Percentiles rank a stretch among this genome's conserved stretches.
Evolutionary conservation across 2,113 vertebrate species (phyloP).

Genomic region (Malurus alboscapulatus): DNA sequence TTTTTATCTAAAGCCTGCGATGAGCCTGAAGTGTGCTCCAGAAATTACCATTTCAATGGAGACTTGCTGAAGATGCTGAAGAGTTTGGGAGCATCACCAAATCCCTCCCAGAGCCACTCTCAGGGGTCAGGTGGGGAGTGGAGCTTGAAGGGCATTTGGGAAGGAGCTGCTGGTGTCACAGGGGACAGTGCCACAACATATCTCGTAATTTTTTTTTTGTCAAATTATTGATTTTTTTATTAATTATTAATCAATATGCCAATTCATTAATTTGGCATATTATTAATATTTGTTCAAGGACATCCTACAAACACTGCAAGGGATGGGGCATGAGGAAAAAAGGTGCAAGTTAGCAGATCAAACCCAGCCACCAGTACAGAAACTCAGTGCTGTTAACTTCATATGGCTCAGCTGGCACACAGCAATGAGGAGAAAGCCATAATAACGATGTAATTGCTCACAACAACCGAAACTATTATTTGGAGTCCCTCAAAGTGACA

Average conservation of each 20-base stretch:
- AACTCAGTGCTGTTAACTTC: neutral
- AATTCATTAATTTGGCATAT: no score
- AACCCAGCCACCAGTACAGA: neutral
- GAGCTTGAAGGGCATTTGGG: neutral
- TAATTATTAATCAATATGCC: no score
- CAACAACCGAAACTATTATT: neutral
- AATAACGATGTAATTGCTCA: neutral
- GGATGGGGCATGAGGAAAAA: neutral
- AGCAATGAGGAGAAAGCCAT: neutral
- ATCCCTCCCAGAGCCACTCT: neutral
- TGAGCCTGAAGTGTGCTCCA: conserved; percentile 52
- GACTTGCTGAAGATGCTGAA: conserved; percentile 32
- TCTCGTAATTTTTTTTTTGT: no score
- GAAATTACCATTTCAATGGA: conserved; percentile 67
- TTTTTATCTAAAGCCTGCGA: conserved; percentile 61
- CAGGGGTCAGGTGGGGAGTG: conserved; percentile 13
- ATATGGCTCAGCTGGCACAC: neutral
- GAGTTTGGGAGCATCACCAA: conserved; percentile 15
- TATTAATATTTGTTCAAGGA: neutral
- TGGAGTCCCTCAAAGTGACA: neutral
- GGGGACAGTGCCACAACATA: neutral
- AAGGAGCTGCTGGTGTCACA: neutral
- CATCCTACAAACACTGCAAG: neutral
- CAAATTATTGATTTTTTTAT: no score
- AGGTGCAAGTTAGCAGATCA: neutral